These are phyloP conservation scores for Teinopalpus imperialis DNA, from an alignment of 2,888 invertebrate species.

Conservation along the genomic window DNA sequence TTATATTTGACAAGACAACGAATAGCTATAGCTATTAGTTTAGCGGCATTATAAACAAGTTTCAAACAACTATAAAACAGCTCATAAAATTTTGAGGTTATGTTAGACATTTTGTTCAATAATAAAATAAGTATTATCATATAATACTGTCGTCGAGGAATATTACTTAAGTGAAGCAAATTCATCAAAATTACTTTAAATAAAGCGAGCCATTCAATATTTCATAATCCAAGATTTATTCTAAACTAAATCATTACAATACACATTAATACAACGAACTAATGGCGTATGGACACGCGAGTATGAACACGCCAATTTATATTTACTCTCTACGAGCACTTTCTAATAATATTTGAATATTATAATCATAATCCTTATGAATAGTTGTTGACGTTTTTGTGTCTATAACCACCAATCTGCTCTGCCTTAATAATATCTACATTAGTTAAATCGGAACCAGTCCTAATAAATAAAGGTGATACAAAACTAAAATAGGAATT, in stretches of 20 bases:
- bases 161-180: slow-evolving; percentile 3
- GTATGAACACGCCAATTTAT: slow-evolving; percentile 24
- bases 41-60: slow-evolving; percentile 18
- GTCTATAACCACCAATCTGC: slow-evolving; percentile 4
- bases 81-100: slow-evolving; percentile 16
- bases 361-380: slow-evolving; percentile 31
- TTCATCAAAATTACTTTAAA: slow-evolving; percentile 24
- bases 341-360: slow-evolving; percentile 38
- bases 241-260: slow-evolving; percentile 27
- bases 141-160: slow-evolving; percentile 7
- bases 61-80: slow-evolving; percentile 10
- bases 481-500: background rate
- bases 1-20: slow-evolving; percentile 2
- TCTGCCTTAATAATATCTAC: too few relatives aligned
- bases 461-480: slow-evolving; percentile 7
- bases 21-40: background rate
- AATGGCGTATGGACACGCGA: slow-evolving; percentile 32
- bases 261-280: slow-evolving; percentile 22
- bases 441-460: slow-evolving; percentile 3
- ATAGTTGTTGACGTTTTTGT: slow-evolving; percentile 30
- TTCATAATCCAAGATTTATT: slow-evolving; percentile 25
- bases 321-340: slow-evolving; percentile 25
- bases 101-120: slow-evolving; percentile 14
- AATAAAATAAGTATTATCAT: slow-evolving; percentile 16
- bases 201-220: slow-evolving; percentile 19